Conservation (phyloP, 2,113 vertebrate genomes). For the Clupea harengus region DNA sequence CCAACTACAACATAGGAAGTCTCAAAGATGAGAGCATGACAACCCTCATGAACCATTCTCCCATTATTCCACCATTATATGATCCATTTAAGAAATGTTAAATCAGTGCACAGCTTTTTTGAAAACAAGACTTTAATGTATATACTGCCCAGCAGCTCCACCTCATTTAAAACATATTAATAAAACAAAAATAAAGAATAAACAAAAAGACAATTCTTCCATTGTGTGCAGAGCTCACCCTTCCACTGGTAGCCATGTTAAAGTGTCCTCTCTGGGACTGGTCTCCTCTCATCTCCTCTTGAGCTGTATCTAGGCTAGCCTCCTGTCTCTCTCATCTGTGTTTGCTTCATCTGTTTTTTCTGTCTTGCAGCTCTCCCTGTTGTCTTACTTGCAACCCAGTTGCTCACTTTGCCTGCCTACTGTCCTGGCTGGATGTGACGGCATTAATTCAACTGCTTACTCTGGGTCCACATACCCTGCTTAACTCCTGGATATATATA, state of each 20-base stretch:
- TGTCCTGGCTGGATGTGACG: conserved; percentile 1
- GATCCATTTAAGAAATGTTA: too few relatives aligned
- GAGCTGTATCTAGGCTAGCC: conserved; percentile 10
- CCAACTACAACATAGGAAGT: too few relatives aligned
- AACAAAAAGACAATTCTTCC: not conserved
- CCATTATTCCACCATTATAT: too few relatives aligned
- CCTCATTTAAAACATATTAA: not conserved
- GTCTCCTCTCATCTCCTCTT: not conserved
- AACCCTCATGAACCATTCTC: too few relatives aligned
- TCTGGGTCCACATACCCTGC: not conserved
- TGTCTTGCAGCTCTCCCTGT: conserved; percentile 10
- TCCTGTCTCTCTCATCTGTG: conserved; percentile 5
- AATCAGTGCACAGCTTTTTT: too few relatives aligned
- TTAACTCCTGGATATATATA: not conserved
- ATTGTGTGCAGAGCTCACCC: not conserved
- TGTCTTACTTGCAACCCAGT: conserved; percentile 8
- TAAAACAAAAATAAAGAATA: not conserved
- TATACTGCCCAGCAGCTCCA: not conserved
- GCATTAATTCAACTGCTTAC: not conserved
- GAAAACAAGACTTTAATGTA: not conserved
- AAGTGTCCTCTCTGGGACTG: not conserved
- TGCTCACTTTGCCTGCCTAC: not conserved
- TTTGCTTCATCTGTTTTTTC: conserved; percentile 15
- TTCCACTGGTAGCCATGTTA: not conserved
- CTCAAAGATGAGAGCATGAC: too few relatives aligned